A percentile compares a stretch with the other conserved stretches of the same genome.
These are phyloP conservation scores for Nycticorax nycticorax DNA, from an alignment of 2,113 vertebrate species.

Conservation along the genomic window DNA sequence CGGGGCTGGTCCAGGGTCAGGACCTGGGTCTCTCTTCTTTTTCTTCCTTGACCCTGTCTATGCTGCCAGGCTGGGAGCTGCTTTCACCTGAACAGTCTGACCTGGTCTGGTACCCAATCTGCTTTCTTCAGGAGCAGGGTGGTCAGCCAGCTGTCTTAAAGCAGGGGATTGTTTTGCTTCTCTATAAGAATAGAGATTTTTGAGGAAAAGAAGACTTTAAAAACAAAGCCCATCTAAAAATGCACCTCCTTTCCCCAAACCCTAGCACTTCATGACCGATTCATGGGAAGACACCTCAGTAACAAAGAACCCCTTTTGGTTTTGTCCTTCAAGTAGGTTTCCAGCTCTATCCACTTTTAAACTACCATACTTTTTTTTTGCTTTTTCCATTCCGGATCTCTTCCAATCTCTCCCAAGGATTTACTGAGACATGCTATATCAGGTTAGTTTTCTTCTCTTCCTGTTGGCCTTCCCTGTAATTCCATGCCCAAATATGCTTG, in stretches of 20 bases:
- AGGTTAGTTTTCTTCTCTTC: background rate
- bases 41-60: background rate
- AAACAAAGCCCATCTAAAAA: background rate
- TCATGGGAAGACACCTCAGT: background rate
- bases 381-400: background rate
- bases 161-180: background rate
- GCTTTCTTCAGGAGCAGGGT: background rate
- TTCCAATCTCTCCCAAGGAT: background rate
- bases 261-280: background rate
- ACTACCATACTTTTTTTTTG: background rate
- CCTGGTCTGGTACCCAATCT: background rate
- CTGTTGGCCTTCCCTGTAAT: background rate
- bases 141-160: background rate
- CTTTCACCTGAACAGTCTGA: constrained; percentile 1
- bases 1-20: background rate
- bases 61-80: background rate
- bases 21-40: background rate
- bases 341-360: background rate
- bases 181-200: background rate
- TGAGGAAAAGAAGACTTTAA: background rate
- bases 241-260: background rate
- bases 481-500: background rate
- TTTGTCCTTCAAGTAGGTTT: background rate
- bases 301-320: background rate
- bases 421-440: background rate